Percentiles rank a stretch among this genome's conserved stretches.
These are phyloP conservation scores for Heliconius charithonia DNA, from an alignment of 2,888 invertebrate species.

Conservation along the genomic window DNA sequence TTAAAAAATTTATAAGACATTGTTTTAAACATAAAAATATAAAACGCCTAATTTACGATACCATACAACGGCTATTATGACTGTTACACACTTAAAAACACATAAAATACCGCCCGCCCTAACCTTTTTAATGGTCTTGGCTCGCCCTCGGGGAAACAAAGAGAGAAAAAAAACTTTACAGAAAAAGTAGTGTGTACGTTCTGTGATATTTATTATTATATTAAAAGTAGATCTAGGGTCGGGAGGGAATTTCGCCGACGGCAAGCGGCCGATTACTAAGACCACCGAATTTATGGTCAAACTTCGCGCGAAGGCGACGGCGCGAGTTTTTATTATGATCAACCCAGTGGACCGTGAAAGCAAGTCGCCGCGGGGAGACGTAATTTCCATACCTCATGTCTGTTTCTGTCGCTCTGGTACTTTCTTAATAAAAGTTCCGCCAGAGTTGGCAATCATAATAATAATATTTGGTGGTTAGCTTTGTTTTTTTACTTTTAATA, in stretches of 20 bases:
- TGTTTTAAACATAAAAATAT: slow-evolving; percentile 11
- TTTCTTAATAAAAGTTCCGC: slow-evolving; percentile 78
- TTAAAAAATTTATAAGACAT: background rate
- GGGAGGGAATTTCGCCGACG: slow-evolving; percentile 69
- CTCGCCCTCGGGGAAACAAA: slow-evolving; percentile 76
- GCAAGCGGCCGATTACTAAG: slow-evolving; percentile 74
- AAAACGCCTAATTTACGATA: slow-evolving; percentile 57
- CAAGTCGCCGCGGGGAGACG: slow-evolving; percentile 79
- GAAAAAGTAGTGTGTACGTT: slow-evolving; percentile 73
- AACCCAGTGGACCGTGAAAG: slow-evolving; percentile 84
- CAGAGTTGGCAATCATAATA: slow-evolving; percentile 39
- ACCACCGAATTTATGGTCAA: slow-evolving; percentile 84
- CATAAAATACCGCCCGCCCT: slow-evolving; percentile 79
- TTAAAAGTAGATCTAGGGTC: slow-evolving; percentile 77
- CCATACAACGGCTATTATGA: slow-evolving; percentile 75
- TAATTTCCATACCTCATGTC: slow-evolving; percentile 83
- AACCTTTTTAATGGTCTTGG: slow-evolving; percentile 79
- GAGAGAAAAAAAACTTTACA: slow-evolving; percentile 67
- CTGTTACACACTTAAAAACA: slow-evolving; percentile 81
- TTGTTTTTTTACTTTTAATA: background rate
- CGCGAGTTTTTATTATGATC: slow-evolving; percentile 85
- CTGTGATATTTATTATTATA: slow-evolving; percentile 81
- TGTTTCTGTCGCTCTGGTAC: slow-evolving; percentile 78
- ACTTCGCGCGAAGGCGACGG: slow-evolving; percentile 82
- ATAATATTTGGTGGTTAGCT: slow-evolving; percentile 11